Base-by-base conservation (phyloP, 2,797 vertebrate species). In the Micropoecilia bifurca region DNA sequence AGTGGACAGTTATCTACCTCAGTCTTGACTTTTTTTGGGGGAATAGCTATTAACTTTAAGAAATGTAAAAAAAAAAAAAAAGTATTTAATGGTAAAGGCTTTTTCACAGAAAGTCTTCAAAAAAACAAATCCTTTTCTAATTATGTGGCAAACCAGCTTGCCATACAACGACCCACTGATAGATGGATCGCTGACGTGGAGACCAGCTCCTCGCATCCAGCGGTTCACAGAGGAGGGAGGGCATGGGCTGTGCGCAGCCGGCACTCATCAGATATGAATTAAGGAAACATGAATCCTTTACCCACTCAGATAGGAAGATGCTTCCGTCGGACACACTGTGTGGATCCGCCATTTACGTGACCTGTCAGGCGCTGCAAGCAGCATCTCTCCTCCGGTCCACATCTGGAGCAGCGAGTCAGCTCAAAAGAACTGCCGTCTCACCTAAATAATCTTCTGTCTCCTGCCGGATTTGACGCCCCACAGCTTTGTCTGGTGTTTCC, bases 321-420 rank as follows among this genome's bases (percentile, higher is more conserved):
- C 25, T 3, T 48, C 30, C 16, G 61, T 48, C 30, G 30, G 61
- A 36, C 6, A 63, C 61, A 9, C 61, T 20, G 30, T 55, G 39
- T 41, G 16, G 30, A 59, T 47, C 61, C 53, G 74, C 63, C 53
- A 55, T 82, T 41, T 89, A 61, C 75, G 80, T 83, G 87, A 91
- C 85, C 90, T 71, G 81, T 68, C 90, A 83, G 87, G 84, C 88
- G 86, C 72, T 76, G 20, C 83, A 71, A 25, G 83, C 63, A 55
- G 79, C 77, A 6, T n/a, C 74, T 76, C 81, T 89, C 85, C 6
- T 25, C 73, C 9, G 47, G 61, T 84, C 68, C 86, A 72, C 87
- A 77, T 69, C 88, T 75, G 88, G 79, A 84, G 82, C 80, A 12
- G 80, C 86, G 79, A 83, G 83, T 75, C 79, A 83, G 48, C 77